A percentile compares a stretch with the other conserved stretches of the same genome.
These are phyloP conservation scores for Nestor notabilis DNA, from an alignment of 2,113 vertebrate species.

Conservation along the genomic window DNA sequence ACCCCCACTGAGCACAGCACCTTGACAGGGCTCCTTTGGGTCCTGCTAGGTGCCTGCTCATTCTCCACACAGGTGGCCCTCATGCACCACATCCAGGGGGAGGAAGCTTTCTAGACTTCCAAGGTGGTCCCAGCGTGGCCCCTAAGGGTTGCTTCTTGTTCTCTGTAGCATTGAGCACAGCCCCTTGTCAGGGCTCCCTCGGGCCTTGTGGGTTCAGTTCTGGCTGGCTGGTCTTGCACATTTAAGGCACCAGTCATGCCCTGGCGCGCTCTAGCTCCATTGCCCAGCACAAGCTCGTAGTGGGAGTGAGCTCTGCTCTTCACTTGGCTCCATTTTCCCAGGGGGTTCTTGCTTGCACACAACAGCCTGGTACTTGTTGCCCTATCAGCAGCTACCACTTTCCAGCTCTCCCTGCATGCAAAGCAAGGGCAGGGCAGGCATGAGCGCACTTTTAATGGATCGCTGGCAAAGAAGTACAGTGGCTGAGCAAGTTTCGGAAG, in stretches of 20 bases:
- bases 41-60: not conserved
- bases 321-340: not conserved
- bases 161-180: not conserved
- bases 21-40: not conserved
- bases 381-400: not conserved
- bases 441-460: not conserved
- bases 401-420: not conserved
- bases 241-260: not conserved
- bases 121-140: not conserved
- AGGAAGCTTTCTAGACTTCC: not conserved
- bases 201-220: not conserved
- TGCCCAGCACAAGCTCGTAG: not conserved
- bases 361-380: not conserved
- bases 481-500: not conserved
- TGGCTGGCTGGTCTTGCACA: not conserved
- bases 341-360: not conserved
- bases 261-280: not conserved
- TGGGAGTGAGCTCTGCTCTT: not conserved
- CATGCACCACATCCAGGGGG: not conserved
- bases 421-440: not conserved
- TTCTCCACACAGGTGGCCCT: not conserved
- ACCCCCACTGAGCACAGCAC: not conserved
- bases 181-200: not conserved
- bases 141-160: not conserved
- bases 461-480: not conserved